phyloP scores from a whole-genome alignment of 2,797 vertebrate genomes.

The Merluccius polli region DNA sequence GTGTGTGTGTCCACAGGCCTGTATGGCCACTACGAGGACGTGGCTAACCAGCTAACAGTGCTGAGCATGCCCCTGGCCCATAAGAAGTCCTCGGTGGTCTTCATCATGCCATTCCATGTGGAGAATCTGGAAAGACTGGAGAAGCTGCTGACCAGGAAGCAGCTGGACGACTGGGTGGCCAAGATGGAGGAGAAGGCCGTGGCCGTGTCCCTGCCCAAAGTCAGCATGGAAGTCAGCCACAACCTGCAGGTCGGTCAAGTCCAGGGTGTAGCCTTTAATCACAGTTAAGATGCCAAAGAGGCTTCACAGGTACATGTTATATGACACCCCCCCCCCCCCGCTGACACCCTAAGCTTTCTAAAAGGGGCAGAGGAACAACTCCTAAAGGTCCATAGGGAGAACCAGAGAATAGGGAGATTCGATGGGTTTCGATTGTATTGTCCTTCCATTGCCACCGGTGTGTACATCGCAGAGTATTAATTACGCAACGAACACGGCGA shows the following conservation, averaged over 20 bases:
- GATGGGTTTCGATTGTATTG: no score
- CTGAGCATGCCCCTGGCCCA: slow-evolving; percentile 92
- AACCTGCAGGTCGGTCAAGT: slow-evolving; percentile 68
- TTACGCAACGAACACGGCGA: no score
- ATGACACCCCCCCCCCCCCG: no score
- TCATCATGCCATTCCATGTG: slow-evolving; percentile 87
- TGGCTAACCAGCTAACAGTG: slow-evolving; percentile 75
- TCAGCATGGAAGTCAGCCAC: slow-evolving; percentile 78
- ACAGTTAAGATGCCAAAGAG: no score
- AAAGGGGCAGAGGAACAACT: no score
- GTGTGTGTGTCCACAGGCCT: slow-evolving; percentile 76
- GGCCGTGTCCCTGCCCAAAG: slow-evolving; percentile 90
- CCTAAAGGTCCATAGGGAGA: no score
- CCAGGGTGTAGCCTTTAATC: neutral
- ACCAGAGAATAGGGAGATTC: no score
- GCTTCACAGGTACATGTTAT: no score
- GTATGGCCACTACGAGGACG: slow-evolving; percentile 82
- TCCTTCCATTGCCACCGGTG: no score
- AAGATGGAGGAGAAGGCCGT: slow-evolving; percentile 83
- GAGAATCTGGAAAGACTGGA: slow-evolving; percentile 86
- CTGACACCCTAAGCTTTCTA: no score
- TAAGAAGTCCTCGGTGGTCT: slow-evolving; percentile 87
- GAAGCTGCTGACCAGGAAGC: slow-evolving; percentile 86
- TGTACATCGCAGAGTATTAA: no score
- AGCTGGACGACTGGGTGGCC: slow-evolving; percentile 84